These are phyloP conservation scores for Elysia chlorotica DNA, from an alignment of 1,140 invertebrate species.

Conservation along the genomic window DNA sequence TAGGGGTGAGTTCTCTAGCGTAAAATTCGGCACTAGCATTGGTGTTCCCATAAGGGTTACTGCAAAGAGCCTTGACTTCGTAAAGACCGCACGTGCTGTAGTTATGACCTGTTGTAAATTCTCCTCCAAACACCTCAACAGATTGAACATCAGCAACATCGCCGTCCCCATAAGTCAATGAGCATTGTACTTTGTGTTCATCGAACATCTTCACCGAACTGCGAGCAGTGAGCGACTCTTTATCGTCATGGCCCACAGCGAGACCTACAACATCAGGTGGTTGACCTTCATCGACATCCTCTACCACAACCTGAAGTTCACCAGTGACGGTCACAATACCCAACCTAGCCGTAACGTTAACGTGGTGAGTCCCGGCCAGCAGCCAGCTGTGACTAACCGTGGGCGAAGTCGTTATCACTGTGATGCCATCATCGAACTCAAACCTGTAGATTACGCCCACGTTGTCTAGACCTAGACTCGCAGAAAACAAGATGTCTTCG, in stretches of 20 bases:
- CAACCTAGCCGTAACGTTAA: slow-evolving; percentile 38
- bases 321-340: slow-evolving; percentile 33
- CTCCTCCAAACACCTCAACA: slow-evolving; percentile 24
- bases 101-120: neutral
- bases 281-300: slow-evolving; percentile 45
- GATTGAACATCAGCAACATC: neutral
- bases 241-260: slow-evolving; percentile 20
- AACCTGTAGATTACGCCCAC: slow-evolving; percentile 35
- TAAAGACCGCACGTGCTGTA: slow-evolving; percentile 31
- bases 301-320: slow-evolving; percentile 17
- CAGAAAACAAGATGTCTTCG: slow-evolving; percentile 41
- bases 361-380: slow-evolving; percentile 34
- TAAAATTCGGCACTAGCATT: slow-evolving; percentile 22
- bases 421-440: slow-evolving; percentile 48
- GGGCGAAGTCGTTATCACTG: slow-evolving; percentile 24
- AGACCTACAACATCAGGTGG: slow-evolving; percentile 39
- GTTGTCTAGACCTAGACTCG: slow-evolving; percentile 29
- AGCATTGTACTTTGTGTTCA: slow-evolving; percentile 24
- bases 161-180: slow-evolving; percentile 31
- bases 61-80: slow-evolving; percentile 23
- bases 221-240: slow-evolving; percentile 17
- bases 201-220: slow-evolving; percentile 27
- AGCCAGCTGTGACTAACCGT: slow-evolving; percentile 44
- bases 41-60: slow-evolving; percentile 33
- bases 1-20: slow-evolving; percentile 26